Evolutionary conservation across 2,797 vertebrate species (phyloP).

Genomic region (Mormyrops boulengeri): DNA sequence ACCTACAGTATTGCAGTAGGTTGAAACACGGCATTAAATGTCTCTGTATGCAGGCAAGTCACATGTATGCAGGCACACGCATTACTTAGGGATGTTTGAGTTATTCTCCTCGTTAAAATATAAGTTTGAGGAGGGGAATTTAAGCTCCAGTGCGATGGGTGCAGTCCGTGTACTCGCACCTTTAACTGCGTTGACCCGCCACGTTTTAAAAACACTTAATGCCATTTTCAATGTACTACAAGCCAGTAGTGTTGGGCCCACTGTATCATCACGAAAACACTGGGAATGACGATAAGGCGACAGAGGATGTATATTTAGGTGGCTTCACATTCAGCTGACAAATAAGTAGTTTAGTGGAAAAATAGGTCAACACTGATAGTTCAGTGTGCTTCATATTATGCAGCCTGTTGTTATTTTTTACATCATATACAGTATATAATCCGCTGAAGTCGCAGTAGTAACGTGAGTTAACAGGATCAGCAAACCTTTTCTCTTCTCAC

Average conservation of each 20-base stretch:
- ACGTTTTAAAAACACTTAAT: constrained; percentile 28
- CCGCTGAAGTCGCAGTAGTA: not conserved
- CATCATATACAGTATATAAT: not conserved
- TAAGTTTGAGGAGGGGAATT: not conserved
- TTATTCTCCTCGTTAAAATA: not conserved
- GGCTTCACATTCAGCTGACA: constrained; percentile 44
- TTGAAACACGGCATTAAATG: constrained; percentile 25
- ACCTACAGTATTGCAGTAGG: constrained; percentile 40
- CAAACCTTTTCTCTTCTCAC: constrained; percentile 72
- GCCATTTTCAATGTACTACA: constrained; percentile 37
- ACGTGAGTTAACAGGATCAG: constrained; percentile 39
- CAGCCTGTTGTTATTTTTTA: not conserved
- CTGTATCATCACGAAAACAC: constrained; percentile 24
- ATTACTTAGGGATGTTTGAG: not conserved
- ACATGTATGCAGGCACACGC: not conserved
- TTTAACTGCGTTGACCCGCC: constrained; percentile 3
- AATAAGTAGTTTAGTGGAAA: constrained; percentile 34
- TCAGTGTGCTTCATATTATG: constrained; percentile 7
- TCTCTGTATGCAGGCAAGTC: not conserved
- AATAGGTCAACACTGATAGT: constrained; percentile 10
- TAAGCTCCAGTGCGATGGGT: not conserved
- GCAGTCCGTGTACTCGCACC: not conserved
- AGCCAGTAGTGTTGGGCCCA: constrained; percentile 35
- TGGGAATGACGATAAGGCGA: constrained; percentile 42
- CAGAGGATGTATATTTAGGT: constrained; percentile 31